Conservation (phyloP, 2,797 vertebrate genomes). For the Eleutherodactylus coqui region DNA sequence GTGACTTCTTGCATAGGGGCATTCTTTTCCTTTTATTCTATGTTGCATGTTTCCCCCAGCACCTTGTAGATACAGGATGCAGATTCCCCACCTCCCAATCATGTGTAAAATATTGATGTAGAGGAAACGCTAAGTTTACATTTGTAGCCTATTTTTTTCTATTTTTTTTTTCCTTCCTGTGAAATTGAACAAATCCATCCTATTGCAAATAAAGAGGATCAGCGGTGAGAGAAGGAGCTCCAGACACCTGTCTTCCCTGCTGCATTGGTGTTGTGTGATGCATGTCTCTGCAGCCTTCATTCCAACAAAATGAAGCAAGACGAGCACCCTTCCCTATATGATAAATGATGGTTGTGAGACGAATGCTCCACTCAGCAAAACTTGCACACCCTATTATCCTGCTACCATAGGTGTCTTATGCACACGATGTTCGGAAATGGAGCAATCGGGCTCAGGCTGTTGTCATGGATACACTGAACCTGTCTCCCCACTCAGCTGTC, state of each 20-base stretch:
- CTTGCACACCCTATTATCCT: conserved; percentile 54
- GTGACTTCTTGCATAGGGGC: too few relatives aligned
- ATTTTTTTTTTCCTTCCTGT: background rate
- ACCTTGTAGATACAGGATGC: background rate
- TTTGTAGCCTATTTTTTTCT: background rate
- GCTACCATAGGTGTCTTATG: conserved; percentile 55
- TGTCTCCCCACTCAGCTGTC: conserved; percentile 61
- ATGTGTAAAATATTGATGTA: background rate
- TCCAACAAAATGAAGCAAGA: conserved; percentile 38
- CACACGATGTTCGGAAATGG: conserved; percentile 57
- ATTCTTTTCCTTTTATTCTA: too few relatives aligned
- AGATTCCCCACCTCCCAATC: background rate
- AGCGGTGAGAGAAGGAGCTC: background rate
- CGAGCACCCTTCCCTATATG: conserved; percentile 33
- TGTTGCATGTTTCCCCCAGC: background rate
- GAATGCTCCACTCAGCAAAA: conserved; percentile 55
- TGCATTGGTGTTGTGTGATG: conserved; percentile 45
- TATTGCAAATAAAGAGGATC: background rate
- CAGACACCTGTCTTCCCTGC: conserved; percentile 32
- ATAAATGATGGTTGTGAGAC: conserved; percentile 46
- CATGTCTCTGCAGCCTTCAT: conserved; percentile 46
- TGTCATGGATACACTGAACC: conserved; percentile 62
- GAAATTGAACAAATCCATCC: background rate
- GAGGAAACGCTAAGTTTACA: background rate
- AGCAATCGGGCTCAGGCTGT: conserved; percentile 60